Conservation (phyloP, 1,140 invertebrate genomes). For the Apis mellifera region Amel_HAv3.1 CM009931.2:6961501-6962000, state of each 20-base stretch:
- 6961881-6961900: background rate
- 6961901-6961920: background rate
- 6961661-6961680: conserved; percentile 27
- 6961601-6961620: conserved; percentile 29
- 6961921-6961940: background rate
- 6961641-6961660: conserved; percentile 43
- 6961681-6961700: conserved; percentile 38
- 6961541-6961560: conserved; percentile 24
- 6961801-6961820: background rate
- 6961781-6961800: background rate
- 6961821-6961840: background rate
- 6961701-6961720: conserved; percentile 1
- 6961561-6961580: conserved; percentile 5
- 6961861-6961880: background rate
- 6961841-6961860: no score
- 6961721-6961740: background rate
- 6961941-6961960: no score
- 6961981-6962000: no score
- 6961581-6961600: conserved; percentile 15
- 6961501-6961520: no score
- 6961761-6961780: conserved; percentile 25
- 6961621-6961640: conserved; percentile 39
- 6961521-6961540: background rate
- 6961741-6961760: background rate
- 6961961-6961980: no score